Evolutionary conservation across 2,113 vertebrate genomes (phyloP), one percentile per base, ranked within the genome.

Genomic region (Phylloscopus trochiloides): DNA sequence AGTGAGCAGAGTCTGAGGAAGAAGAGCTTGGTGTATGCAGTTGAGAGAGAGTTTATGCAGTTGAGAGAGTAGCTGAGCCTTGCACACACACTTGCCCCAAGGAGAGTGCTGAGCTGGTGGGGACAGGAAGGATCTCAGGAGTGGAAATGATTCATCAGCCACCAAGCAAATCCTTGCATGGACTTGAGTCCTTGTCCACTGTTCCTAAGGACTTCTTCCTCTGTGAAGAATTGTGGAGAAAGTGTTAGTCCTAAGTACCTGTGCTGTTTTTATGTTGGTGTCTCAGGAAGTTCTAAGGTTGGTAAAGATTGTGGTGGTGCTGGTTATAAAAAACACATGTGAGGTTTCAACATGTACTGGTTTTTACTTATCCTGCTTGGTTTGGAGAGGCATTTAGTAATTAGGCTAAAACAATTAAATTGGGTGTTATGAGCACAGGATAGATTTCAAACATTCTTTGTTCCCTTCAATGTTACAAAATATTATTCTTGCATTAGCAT

Each of bases 371-470:
- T 14, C 34, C 70, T 91, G n/a, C 81, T 87, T 54, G 50, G 48
- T 72, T 85, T 76, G 84, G 71, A 67, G 82, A 91, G 90, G 38
- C 36, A 31, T 88, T 90, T 80, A 11, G 11, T 91, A 93, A 94
- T 91, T 91, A 79, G 83, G 58, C 65, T 52, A 83, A 92, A 95
- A 93, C 77, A 93, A 86, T 94, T 93, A 86, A 90, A 86, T 85
- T 2, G n/a, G 38, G 28, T 91, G 66, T 83, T 95, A 76, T n/a
- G 71, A 86, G 51, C 32, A 28, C 71, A 73, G 74, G 70, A 47
- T 36, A 54, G 45, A 76, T 92, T 96, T 95, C 62, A 86, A 90
- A 28, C 15, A 7, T 73, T 79, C 50, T 72, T 84, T 79, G 51
- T 80, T 28, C 34, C 54, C 52, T 55, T 65, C 3, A 6, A 54